Evolutionary conservation across 2,888 invertebrate genomes (phyloP).

Genomic region (Latrodectus hesperus): DNA sequence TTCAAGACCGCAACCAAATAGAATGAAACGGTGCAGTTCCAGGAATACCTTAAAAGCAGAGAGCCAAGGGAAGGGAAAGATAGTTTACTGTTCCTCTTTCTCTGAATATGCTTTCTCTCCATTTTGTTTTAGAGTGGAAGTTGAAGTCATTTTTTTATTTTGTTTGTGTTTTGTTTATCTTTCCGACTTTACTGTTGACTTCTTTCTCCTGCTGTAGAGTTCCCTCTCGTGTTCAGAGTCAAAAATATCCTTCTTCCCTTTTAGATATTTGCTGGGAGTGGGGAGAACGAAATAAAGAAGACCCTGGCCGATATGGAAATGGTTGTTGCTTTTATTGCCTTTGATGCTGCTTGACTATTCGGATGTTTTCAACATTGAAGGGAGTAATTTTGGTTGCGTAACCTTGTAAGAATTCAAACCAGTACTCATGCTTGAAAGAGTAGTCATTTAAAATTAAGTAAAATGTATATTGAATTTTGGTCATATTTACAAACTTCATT

Average conservation of each 20-base stretch:
- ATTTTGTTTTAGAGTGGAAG: constrained; percentile 23
- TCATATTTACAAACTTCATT: too few species aligned
- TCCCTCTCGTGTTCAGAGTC: neutral
- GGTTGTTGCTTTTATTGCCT: neutral
- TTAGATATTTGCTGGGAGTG: constrained; percentile 15
- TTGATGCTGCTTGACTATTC: neutral
- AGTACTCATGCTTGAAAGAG: neutral
- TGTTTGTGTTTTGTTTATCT: constrained; percentile 21
- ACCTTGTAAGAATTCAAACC: neutral
- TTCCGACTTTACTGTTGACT: constrained; percentile 10
- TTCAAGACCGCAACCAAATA: constrained; percentile 33
- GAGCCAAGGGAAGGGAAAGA: neutral
- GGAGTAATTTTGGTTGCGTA: constrained; percentile 7
- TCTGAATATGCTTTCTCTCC: constrained; percentile 16
- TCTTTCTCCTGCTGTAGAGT: neutral
- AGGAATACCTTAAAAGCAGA: constrained; percentile 27
- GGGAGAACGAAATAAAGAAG: neutral
- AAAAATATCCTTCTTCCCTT: constrained; percentile 43
- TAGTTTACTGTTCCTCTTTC: neutral
- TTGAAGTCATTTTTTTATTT: constrained; percentile 27
- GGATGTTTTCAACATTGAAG: constrained; percentile 15
- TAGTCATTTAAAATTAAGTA: neutral
- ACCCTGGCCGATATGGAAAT: neutral
- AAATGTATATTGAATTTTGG: too few species aligned
- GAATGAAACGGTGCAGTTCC: constrained; percentile 33